Evolutionary conservation across 2,888 invertebrate species (phyloP).

Genomic region (Molorchus minor): DNA sequence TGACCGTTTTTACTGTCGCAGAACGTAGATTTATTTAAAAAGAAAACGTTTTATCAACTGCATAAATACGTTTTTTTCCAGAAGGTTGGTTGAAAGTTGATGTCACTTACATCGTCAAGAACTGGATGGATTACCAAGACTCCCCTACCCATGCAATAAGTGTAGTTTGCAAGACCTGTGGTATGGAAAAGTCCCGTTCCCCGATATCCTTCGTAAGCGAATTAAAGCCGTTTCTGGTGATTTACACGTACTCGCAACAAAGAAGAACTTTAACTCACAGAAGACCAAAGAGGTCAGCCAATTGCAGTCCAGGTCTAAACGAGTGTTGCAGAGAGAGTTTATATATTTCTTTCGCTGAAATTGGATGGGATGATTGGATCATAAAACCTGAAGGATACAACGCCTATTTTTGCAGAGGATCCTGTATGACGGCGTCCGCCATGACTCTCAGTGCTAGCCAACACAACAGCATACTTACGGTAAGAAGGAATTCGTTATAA

Average conservation of each 20-base stretch:
- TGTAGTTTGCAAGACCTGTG: constrained; percentile 81
- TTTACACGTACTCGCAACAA: constrained; percentile 78
- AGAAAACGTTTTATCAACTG: too few relatives aligned
- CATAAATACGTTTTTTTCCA: constrained; percentile 60
- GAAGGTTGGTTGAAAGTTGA: constrained; percentile 86
- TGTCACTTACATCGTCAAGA: constrained; percentile 77
- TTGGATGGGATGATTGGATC: constrained; percentile 92
- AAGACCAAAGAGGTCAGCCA: constrained; percentile 67
- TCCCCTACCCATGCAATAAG: constrained; percentile 76
- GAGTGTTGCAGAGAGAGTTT: constrained; percentile 87
- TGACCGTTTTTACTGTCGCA: too few relatives aligned
- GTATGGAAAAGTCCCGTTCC: constrained; percentile 69
- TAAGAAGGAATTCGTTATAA: too few relatives aligned
- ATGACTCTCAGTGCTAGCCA: constrained; percentile 71
- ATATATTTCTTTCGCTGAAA: constrained; percentile 82
- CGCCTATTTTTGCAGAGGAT: constrained; percentile 88
- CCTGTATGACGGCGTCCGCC: constrained; percentile 78
- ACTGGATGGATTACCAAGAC: constrained; percentile 77
- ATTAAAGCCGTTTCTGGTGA: constrained; percentile 79
- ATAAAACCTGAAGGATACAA: constrained; percentile 83
- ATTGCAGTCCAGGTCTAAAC: constrained; percentile 74
- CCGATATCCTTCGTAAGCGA: constrained; percentile 77
- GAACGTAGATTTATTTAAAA: too few relatives aligned
- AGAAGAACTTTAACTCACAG: constrained; percentile 60
- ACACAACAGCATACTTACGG: constrained; percentile 80